A percentile compares a stretch with the other conserved stretches of the same genome.
These are phyloP conservation scores for Nephila pilipes DNA, from an alignment of 1,140 invertebrate genomes.

Conservation along the genomic window DNA sequence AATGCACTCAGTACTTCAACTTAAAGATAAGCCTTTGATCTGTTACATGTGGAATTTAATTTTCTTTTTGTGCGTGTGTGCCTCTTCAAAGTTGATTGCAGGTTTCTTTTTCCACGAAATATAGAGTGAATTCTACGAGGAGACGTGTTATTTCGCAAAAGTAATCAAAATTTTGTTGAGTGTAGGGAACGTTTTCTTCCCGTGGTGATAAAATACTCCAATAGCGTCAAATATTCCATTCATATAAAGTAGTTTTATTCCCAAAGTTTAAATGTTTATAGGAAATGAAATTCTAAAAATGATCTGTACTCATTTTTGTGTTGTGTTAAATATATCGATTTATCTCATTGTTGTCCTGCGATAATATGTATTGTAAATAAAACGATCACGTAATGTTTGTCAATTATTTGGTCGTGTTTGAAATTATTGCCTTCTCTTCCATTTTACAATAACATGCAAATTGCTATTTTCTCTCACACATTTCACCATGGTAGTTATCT, in stretches of 20 bases:
- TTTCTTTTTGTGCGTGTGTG: neutral
- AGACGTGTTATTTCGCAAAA: neutral
- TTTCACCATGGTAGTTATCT: too few relatives aligned
- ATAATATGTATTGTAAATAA: slow-evolving; percentile 18
- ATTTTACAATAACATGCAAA: too few relatives aligned
- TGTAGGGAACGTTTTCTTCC: neutral
- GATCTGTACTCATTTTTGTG: neutral
- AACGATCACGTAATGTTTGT: neutral
- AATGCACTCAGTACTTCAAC: neutral
- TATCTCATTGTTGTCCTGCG: neutral
- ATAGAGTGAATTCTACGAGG: neutral
- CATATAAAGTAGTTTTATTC: neutral
- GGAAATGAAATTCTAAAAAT: neutral
- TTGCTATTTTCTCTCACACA: too few relatives aligned
- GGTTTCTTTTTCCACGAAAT: neutral
- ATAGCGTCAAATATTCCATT: neutral
- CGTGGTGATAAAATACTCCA: neutral
- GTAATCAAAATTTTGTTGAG: neutral
- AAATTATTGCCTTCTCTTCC: too few relatives aligned
- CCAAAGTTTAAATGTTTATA: neutral
- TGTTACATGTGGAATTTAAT: neutral
- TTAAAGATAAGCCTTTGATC: neutral
- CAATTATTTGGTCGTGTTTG: neutral
- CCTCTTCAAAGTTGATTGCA: neutral
- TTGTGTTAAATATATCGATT: neutral